These are phyloP conservation scores for Parnassius smintheus DNA, from an alignment of 2,888 invertebrate species.

Conservation along the genomic window DNA sequence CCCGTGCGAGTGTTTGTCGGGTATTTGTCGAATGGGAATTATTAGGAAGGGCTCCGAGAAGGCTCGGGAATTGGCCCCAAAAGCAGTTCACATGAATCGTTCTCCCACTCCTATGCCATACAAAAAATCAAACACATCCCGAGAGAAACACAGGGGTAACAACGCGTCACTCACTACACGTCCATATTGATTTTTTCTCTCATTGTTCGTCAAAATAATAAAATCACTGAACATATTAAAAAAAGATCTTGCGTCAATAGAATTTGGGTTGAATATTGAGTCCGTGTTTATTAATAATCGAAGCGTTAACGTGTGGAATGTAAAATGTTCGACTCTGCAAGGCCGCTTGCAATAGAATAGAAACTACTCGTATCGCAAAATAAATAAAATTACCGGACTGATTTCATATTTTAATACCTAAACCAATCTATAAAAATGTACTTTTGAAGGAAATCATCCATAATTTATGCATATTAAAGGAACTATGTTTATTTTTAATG, in stretches of 20 bases:
- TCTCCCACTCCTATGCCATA: conserved; percentile 76
- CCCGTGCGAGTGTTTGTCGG: conserved; percentile 79
- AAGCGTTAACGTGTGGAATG: conserved; percentile 79
- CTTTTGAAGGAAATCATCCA: conserved; percentile 29
- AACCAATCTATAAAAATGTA: conserved; percentile 41
- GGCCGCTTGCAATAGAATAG: conserved; percentile 73
- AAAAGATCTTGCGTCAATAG: conserved; percentile 68
- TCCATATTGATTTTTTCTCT: conserved; percentile 79
- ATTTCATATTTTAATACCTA: conserved; percentile 65
- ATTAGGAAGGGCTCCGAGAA: conserved; percentile 77
- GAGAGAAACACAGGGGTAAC: conserved; percentile 81
- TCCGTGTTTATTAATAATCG: conserved; percentile 76
- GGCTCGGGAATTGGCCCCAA: conserved; percentile 81
- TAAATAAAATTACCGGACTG: conserved; percentile 73
- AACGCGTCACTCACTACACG: conserved; percentile 71
- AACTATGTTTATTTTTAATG: neutral
- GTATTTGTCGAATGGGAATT: conserved; percentile 80
- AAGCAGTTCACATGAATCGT: conserved; percentile 80
- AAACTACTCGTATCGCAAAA: conserved; percentile 75
- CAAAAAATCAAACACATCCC: conserved; percentile 80
- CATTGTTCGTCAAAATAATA: conserved; percentile 77
- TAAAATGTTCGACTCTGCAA: conserved; percentile 77
- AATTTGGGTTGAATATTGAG: conserved; percentile 75
- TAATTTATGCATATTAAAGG: neutral
- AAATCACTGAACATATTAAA: conserved; percentile 64